Evolutionary conservation across 2,113 vertebrate species (phyloP), one percentile per base, ranked within the genome.

Genomic region (Gallinago undulata): DNA sequence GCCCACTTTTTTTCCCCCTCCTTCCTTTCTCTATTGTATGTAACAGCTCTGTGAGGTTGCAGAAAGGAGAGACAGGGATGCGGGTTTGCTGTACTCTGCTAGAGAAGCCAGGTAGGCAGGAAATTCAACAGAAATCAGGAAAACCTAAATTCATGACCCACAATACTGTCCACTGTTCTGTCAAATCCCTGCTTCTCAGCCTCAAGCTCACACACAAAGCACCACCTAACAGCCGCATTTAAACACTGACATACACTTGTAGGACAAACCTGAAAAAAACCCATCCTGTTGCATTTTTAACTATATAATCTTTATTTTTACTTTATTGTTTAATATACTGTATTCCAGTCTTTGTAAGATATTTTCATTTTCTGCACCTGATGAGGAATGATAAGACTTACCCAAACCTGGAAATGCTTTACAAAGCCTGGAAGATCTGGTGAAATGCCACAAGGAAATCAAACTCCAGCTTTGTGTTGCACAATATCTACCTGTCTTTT

Each of bases 1-100:
- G 98, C 75, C 85, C 70, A 91, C 78, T 64, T 39, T 79, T 68
- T 69, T 57, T 39, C 1, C 1, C 41, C 3, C 3, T 24, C 45
- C 35, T n/a, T 84, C 86, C 86, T 87, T 94, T 94, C 95, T 35
- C 89, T 89, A 91, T 66, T 90, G 89, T 96, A 80, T 80, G 45
- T 82, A 93, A 94, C 77, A 91, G 97, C 96, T 97, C 96, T 96
- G 88, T 13, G 79, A 91, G 93, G 88, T 50, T 86, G 93, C 81
- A 87, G 91, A 59, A 39, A 72, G 67, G 57, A 84, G 72, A 94
- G 79, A 11, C 45, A 87, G 95, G 95, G 84, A 75, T 25, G 41
- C 2, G 22, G 59, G n/a, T 82, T 78, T 73, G 19, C 51, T 67
- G 82, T 43, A 7, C 43, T 79, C 93, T 95, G 94, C 85, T 75